A percentile compares a stretch with the other conserved stretches of the same genome.
Evolutionary conservation across 2,797 vertebrate species (phyloP).

Genomic region (Knipowitschia caucasica): DNA sequence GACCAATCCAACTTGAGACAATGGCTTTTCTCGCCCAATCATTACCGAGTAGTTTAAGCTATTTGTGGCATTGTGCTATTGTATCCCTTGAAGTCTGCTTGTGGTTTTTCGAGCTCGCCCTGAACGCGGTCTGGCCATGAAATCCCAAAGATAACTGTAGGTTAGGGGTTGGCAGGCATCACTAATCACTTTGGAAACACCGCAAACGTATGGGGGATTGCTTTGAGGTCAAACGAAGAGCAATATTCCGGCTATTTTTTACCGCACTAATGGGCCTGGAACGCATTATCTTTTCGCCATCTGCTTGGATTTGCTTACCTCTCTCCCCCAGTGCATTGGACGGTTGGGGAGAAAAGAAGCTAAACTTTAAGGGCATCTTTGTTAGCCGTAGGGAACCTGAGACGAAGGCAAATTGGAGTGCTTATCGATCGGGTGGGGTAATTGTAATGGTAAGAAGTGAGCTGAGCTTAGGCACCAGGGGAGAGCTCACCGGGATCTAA

Average conservation of each 20-base stretch:
- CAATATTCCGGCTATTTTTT: slow-evolving; percentile 41
- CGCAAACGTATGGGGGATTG: slow-evolving; percentile 29
- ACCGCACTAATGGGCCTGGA: slow-evolving; percentile 54
- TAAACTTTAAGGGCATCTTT: slow-evolving; percentile 57
- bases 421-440: slow-evolving; percentile 57
- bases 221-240: slow-evolving; percentile 57
- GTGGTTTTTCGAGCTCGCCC: not conserved
- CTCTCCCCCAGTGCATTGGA: slow-evolving; percentile 37
- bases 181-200: slow-evolving; percentile 55
- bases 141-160: slow-evolving; percentile 19
- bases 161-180: slow-evolving; percentile 28
- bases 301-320: slow-evolving; percentile 50
- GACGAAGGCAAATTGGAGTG: slow-evolving; percentile 45
- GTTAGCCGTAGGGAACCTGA: slow-evolving; percentile 38
- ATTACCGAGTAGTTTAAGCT: not conserved
- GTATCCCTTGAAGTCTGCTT: not conserved
- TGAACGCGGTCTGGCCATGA: slow-evolving; percentile 10
- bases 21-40: not conserved
- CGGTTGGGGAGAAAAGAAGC: slow-evolving; percentile 32
- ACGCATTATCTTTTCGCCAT: slow-evolving; percentile 58
- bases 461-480: slow-evolving; percentile 27
- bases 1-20: not conserved
- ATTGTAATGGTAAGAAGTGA: slow-evolving; percentile 55
- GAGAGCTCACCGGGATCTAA: slow-evolving; percentile 34
- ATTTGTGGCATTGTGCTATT: not conserved